Evolutionary conservation across 2,888 invertebrate species (phyloP), one percentile per base, ranked within the genome.

Genomic region (Chromoteleia sp.): DNA sequence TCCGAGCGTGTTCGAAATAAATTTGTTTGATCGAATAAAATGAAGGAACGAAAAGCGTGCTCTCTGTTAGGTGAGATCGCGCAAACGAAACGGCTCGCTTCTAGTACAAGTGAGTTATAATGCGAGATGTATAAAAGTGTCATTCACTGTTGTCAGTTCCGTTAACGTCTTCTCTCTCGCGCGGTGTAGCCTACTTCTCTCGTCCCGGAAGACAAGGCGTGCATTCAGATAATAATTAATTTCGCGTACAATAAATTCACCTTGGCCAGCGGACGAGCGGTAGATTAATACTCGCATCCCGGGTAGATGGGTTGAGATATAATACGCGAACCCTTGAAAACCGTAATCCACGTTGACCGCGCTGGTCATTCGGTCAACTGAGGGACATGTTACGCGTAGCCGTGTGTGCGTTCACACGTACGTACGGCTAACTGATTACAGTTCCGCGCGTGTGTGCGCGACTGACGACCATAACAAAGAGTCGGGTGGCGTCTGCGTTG

Each of bases 401-500:
- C 29, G 58, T 41, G 39, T 41, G 39, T 58, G 58, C 19, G 48
- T 25, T 10, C 73, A 45, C 71, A 61, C 36, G 15, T 59, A 71
- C 50, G 15, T 15, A 21, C 39, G 17, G 56, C 50, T 52, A 76
- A 59, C 61, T 63, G 68, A 70, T 76, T 61, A 56, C 61, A 17
- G 68, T 58, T 56, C 17, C 52, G 56, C 29, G 59, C 33, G 33
- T 19, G 39, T 17, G 25, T 33, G 12, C 52, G n/a, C n/a, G n/a
- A n/a, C n/a, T n/a, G n/a, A n/a, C 45, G 29, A 67, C 78, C 52
- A 54, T 79, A 74, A 79, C 79, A 79, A 79, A 79, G 79, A 79
- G 73, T 67, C 59, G 73, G 59, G 30, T 71, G 78, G 71, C 56
- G 78, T 58, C 71, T 78, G 54, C 58, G 61, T 43, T 21, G 71